Evolutionary conservation across 2,797 vertebrate species (phyloP).

Genomic region (Platyrinchus mystaceus): DNA sequence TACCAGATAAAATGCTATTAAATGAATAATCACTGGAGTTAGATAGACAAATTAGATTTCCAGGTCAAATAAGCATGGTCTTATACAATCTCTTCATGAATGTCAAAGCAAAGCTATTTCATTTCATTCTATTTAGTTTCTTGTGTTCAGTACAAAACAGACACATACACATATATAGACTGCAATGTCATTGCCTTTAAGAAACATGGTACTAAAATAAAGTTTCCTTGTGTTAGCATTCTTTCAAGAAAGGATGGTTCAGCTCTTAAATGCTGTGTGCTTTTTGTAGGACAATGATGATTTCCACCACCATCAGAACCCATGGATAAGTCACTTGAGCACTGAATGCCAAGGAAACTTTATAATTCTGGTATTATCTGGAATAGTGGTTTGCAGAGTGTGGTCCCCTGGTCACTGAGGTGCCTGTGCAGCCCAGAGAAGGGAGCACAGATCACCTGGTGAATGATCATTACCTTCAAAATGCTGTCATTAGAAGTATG

Average conservation of each 20-base stretch:
- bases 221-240: neutral
- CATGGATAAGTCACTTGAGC: neutral
- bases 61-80: neutral
- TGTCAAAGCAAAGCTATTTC: constrained; percentile 18
- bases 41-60: neutral
- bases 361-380: neutral
- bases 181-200: neutral
- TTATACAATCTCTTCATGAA: neutral
- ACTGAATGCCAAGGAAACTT: neutral
- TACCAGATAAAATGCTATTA: neutral
- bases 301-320: neutral
- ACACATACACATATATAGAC: constrained; percentile 24
- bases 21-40: neutral
- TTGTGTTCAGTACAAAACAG: neutral
- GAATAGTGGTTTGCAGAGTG: neutral
- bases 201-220: neutral
- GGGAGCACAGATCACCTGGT: accelerated
- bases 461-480: neutral
- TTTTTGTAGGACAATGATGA: neutral
- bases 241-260: neutral
- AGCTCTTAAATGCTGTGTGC: neutral
- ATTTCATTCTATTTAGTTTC: constrained; percentile 43
- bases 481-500: neutral
- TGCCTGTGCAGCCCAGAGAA: neutral
- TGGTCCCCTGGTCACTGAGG: neutral